A percentile compares a stretch with the other conserved stretches of the same genome.
These are phyloP conservation scores for Pteropus rufus DNA, from an alignment of 2,797 vertebrate species.

Conservation along the genomic window DNA sequence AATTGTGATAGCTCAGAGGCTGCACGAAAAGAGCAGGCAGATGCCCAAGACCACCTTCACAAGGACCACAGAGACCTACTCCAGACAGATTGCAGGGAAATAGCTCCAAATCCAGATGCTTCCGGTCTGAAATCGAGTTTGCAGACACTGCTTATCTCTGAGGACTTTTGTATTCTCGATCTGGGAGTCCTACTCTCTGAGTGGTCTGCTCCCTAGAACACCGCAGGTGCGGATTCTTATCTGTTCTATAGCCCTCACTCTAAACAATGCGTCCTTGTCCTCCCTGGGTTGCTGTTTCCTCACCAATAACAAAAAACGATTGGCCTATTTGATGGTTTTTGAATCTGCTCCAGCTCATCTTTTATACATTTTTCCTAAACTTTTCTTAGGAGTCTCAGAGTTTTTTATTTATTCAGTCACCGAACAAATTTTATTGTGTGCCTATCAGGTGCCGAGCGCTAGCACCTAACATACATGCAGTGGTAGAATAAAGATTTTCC, in stretches of 20 bases:
- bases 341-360: background rate
- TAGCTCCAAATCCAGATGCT: background rate
- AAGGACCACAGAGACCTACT: background rate
- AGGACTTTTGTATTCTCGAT: background rate
- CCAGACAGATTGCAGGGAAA: background rate
- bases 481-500: background rate
- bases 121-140: background rate
- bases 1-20: background rate
- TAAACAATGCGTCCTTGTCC: background rate
- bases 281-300: background rate
- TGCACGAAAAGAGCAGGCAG: background rate
- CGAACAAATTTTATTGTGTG: background rate
- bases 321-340: background rate
- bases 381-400: background rate
- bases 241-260: background rate
- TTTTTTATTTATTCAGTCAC: background rate
- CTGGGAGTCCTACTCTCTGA: background rate
- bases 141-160: background rate
- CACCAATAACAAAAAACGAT: background rate
- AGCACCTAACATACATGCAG: fast-evolving
- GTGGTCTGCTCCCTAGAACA: background rate
- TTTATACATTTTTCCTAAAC: background rate
- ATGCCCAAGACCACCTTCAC: background rate
- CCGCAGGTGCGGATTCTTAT: background rate
- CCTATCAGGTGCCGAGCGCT: background rate